Base-by-base conservation (phyloP, 2,888 invertebrate genomes). In the Pilophorus perplexus region DNA sequence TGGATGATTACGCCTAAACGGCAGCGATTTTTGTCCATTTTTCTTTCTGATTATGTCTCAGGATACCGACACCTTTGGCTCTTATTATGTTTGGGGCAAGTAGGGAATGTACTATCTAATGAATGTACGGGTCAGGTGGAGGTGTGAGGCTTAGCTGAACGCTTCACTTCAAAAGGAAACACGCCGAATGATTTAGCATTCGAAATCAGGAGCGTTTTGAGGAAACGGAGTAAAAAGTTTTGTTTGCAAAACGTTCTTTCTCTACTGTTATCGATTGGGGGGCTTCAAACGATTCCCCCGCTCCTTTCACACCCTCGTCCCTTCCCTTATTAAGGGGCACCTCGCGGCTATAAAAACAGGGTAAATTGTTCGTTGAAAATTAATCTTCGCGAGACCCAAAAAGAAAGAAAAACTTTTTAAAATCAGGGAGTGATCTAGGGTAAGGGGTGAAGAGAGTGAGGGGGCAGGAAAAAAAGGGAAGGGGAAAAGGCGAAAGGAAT, bases 311-410 rank as follows among this genome's bases (percentile, higher is more conserved):
- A 25, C 25, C 42, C 18, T 10, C 16, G 16, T 27, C n/a, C 20
- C 20, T 18, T 8, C 12, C 28, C n/a, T 62, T 62, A 18, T 62
- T 16, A 62, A 62, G 48, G 46, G 33, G 33, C 62, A 62, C 62
- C 62, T 62, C 46, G 62, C 62, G 62, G 62, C 62, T 46, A 62
- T 62, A 62, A 62, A 62, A 62, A 62, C 38, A 62, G 46, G 48
- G 62, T 62, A 62, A 62, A 62, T 62, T 62, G 62, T 62, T 62
- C 62, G 62, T 46, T 28, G 62, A 40, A 62, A 62, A 62, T 62
- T 62, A 62, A 62, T 62, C 62, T 62, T 62, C 62, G 62, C 48
- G 62, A 37, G 62, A 23, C 59, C 60, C 59, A 27, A 60, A 62
- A 60, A 27, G 16, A 44, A 60, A 40, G 27, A 42, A 40, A 46